Base-by-base conservation (phyloP, 1,140 invertebrate genomes). In the Centruroides vittatus region DNA sequence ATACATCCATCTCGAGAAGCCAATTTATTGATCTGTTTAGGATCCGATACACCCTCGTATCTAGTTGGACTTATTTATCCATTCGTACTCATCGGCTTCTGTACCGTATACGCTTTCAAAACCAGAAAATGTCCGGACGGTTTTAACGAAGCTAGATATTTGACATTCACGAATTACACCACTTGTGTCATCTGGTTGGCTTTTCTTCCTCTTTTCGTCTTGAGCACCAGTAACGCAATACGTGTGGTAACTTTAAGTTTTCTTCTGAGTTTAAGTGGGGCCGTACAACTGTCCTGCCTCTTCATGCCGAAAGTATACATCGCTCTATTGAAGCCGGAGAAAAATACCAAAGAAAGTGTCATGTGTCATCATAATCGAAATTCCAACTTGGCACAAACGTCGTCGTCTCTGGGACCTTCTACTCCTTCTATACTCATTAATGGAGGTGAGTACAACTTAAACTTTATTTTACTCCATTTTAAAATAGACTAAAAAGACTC, bases 161-260 rank as follows among this genome's bases (percentile, higher is more conserved):
- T 86, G 65, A 85, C 82, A 35, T 86, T 86, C 70, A 83, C 85
- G 3, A 86, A 86, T 76, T 88, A 88, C 70, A 84, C 83, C 1
- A 86, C 84, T 3, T 84, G 84, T 66, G 80, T 88, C 34, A 78
- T 87, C n/a, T 87, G 85, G 85, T 70, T 86, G 47, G 82, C 84
- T 9, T 87, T 86, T 67, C 79, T 85, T 7, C 84, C 86, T 3
- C 79, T 88, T 6, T 88, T 85, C 72, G 68, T 69, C 5, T 77
- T 87, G 70, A 78, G 71, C 55, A 72, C 73, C 5, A 76, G 71
- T 61, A 75, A 70, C 57, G 70, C 71, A 5, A 76, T 81, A 11
- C 71, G 79, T 23, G 73, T 78, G 1, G 75, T 81, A 4, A 81
- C 79, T 0, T 70, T 82, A 8, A 78, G 78, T 9, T 73, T 80